These are phyloP conservation scores for Oegoconia quadripuncta DNA, from an alignment of 2,888 invertebrate species.

Conservation along the genomic window DNA sequence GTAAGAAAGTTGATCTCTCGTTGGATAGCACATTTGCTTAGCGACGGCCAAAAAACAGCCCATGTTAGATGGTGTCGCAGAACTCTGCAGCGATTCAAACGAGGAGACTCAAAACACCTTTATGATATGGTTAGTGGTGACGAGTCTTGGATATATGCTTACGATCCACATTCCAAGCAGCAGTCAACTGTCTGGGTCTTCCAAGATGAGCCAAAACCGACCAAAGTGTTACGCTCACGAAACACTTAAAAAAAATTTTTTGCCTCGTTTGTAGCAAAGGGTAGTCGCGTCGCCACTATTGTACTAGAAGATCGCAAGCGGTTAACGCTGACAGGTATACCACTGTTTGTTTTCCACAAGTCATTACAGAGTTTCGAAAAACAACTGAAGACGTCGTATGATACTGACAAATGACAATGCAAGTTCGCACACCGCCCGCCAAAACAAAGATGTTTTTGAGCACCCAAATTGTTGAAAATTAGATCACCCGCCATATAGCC, in stretches of 20 bases:
- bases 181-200: slow-evolving; percentile 8
- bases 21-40: slow-evolving; percentile 20
- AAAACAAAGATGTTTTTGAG: slow-evolving; percentile 16
- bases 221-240: slow-evolving; percentile 10
- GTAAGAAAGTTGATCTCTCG: slow-evolving; percentile 19
- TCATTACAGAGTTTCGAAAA: too few species aligned
- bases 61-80: slow-evolving; percentile 15
- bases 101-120: slow-evolving; percentile 12
- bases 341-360: slow-evolving; percentile 17
- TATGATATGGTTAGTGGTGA: slow-evolving; percentile 14
- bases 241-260: slow-evolving; percentile 16
- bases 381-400: slow-evolving; percentile 15
- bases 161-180: slow-evolving; percentile 7
- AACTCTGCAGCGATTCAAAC: slow-evolving; percentile 4
- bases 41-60: slow-evolving; percentile 21
- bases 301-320: slow-evolving; percentile 8
- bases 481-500: too few species aligned
- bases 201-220: slow-evolving; percentile 11
- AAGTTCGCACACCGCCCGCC: slow-evolving; percentile 13
- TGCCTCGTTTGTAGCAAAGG: slow-evolving; percentile 2
- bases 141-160: slow-evolving; percentile 15
- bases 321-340: slow-evolving; percentile 12
- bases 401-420: slow-evolving; percentile 17
- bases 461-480: too few species aligned
- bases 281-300: slow-evolving; percentile 14